Percentiles rank a stretch among this genome's conserved stretches.
phyloP scores from a whole-genome alignment of 1,140 invertebrate genomes.

The Zaprionus kolodkinae region DNA sequence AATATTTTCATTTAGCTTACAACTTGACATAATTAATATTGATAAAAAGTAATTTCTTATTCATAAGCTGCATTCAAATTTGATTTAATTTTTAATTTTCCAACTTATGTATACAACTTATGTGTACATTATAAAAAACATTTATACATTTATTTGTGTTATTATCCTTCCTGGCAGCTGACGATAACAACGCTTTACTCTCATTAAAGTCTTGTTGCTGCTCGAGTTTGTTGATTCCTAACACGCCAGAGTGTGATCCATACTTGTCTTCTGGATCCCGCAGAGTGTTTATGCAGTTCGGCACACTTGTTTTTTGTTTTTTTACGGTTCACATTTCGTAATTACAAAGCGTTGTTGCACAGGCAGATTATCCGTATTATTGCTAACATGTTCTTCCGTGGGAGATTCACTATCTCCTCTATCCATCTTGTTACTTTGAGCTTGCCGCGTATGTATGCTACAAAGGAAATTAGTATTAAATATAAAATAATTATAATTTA shows the following conservation, averaged over 20 bases:
- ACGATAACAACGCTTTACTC: not conserved
- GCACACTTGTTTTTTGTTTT: not conserved
- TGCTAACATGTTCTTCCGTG: not conserved
- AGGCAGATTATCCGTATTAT: not conserved
- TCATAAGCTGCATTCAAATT: not conserved
- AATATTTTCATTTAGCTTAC: not conserved
- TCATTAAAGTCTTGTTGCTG: not conserved
- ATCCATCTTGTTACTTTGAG: not conserved
- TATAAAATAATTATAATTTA: not conserved
- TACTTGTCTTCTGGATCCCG: not conserved
- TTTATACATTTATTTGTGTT: not conserved
- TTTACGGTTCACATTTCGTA: not conserved
- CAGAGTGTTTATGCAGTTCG: not conserved
- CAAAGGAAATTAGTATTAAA: not conserved
- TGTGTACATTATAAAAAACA: not conserved
- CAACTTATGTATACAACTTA: not conserved
- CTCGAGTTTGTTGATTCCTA: not conserved
- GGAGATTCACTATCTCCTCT: not conserved
- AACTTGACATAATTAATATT: not conserved
- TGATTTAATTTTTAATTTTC: not conserved
- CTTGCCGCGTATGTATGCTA: slow-evolving; percentile 14
- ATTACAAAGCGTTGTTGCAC: not conserved
- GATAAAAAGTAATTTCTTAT: not conserved
- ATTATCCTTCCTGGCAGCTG: not conserved
- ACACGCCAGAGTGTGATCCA: not conserved